Evolutionary conservation across 1,140 invertebrate genomes (phyloP).

Genomic region (Bombus cullumanus): DNA sequence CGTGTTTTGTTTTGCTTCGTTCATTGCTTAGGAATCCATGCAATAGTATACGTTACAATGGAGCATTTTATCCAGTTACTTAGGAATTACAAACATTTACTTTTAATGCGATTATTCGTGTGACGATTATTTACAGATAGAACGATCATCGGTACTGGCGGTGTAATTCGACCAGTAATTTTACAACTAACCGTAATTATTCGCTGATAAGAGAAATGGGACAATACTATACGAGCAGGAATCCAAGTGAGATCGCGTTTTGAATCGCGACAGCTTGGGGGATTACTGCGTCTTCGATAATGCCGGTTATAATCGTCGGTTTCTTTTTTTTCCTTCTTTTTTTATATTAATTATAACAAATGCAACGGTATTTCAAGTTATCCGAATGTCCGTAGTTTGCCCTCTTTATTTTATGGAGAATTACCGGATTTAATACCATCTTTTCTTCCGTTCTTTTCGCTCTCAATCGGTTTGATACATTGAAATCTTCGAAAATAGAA

Average conservation of each 20-base stretch:
- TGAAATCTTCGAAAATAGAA: neutral
- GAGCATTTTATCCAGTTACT: constrained; percentile 53
- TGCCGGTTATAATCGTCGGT: neutral
- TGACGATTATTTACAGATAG: constrained; percentile 74
- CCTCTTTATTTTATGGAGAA: neutral
- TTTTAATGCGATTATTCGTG: constrained; percentile 69
- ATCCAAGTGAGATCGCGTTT: neutral
- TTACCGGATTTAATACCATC: neutral
- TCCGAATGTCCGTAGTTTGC: constrained; percentile 11
- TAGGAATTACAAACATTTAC: constrained; percentile 68
- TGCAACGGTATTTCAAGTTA: constrained; percentile 19
- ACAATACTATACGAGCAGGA: constrained; percentile 21
- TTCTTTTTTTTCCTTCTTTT: neutral
- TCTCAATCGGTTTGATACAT: neutral
- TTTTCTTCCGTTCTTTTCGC: neutral
- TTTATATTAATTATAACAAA: constrained; percentile 4
- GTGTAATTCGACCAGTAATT: constrained; percentile 21
- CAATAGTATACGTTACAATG: constrained; percentile 58
- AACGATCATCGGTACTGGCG: constrained; percentile 54
- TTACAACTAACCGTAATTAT: constrained; percentile 35
- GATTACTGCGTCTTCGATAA: constrained; percentile 27
- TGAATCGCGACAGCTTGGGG: neutral
- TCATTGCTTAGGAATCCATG: constrained; percentile 60
- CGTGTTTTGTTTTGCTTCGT: constrained; percentile 32
- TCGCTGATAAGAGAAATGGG: constrained; percentile 30